phyloP scores from a whole-genome alignment of 2,888 invertebrate species.

The Morinoia aosen region DNA sequence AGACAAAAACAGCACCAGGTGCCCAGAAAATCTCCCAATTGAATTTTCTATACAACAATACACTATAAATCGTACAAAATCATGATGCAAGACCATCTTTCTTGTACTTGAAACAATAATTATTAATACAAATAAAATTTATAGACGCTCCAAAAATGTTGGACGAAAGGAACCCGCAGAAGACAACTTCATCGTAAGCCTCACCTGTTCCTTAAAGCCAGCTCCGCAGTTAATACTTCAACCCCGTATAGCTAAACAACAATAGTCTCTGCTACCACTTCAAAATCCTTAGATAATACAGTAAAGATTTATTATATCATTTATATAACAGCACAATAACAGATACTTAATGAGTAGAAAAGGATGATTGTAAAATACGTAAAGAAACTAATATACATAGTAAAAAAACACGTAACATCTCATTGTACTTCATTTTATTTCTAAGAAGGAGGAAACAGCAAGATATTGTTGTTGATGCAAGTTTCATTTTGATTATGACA shows the following conservation, averaged over 20 bases:
- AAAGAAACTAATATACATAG: slow-evolving; percentile 52
- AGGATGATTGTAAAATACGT: slow-evolving; percentile 50
- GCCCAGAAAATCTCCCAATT: not conserved
- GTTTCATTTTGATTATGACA: slow-evolving; percentile 34
- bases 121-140: not conserved
- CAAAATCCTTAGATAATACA: slow-evolving; percentile 35
- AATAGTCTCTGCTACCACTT: slow-evolving; percentile 53
- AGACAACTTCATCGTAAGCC: not conserved
- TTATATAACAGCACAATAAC: slow-evolving; percentile 51
- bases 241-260: slow-evolving; percentile 36
- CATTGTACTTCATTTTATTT: slow-evolving; percentile 51
- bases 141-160: not conserved
- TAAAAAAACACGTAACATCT: slow-evolving; percentile 53
- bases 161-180: not conserved
- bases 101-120: not conserved
- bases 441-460: slow-evolving; percentile 47
- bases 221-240: not conserved
- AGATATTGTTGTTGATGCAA: not conserved
- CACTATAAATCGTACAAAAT: not conserved
- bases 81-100: not conserved
- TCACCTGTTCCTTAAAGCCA: not conserved
- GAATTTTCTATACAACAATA: not conserved
- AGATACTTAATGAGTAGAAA: slow-evolving; percentile 51
- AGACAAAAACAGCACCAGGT: not conserved
- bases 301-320: slow-evolving; percentile 51